phyloP scores from a whole-genome alignment of 1,140 invertebrate species.

The Lepidurus couesii region DNA sequence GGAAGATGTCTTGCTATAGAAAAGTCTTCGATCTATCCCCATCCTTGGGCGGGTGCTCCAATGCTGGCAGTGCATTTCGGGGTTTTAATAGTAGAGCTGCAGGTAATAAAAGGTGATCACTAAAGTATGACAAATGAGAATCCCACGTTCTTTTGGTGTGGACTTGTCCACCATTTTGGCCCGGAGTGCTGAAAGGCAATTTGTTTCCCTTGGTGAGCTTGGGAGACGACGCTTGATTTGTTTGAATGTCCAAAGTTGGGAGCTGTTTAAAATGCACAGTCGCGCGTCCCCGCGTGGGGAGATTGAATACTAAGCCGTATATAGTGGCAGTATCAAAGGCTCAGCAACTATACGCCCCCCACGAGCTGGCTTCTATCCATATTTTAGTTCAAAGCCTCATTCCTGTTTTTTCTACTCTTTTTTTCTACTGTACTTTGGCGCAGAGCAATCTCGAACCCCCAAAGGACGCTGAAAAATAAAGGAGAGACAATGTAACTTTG shows the following conservation, averaged over 20 bases:
- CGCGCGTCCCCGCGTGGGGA: background rate
- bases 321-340: conserved; percentile 3
- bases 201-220: background rate
- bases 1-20: conserved; percentile 13
- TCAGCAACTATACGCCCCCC: background rate
- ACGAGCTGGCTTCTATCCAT: background rate
- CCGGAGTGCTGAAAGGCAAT: conserved; percentile 2
- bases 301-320: conserved; percentile 19
- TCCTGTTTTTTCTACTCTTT: background rate
- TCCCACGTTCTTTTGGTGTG: background rate
- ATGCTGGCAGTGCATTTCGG: background rate
- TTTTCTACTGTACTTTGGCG: background rate
- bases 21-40: conserved; percentile 12
- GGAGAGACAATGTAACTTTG: background rate
- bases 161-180: background rate
- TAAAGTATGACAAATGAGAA: conserved; percentile 20
- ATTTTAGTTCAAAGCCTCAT: background rate
- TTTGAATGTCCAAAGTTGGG: background rate
- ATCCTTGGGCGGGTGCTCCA: conserved; percentile 7
- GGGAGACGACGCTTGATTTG: background rate
- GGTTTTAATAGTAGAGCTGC: conserved; percentile 17
- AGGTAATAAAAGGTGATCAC: conserved; percentile 18
- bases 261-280: conserved; percentile 3
- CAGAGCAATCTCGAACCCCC: background rate
- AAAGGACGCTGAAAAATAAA: background rate